Evolutionary conservation across 1,140 invertebrate genomes (phyloP).

Genomic region (Arctopsyche grandis): DNA sequence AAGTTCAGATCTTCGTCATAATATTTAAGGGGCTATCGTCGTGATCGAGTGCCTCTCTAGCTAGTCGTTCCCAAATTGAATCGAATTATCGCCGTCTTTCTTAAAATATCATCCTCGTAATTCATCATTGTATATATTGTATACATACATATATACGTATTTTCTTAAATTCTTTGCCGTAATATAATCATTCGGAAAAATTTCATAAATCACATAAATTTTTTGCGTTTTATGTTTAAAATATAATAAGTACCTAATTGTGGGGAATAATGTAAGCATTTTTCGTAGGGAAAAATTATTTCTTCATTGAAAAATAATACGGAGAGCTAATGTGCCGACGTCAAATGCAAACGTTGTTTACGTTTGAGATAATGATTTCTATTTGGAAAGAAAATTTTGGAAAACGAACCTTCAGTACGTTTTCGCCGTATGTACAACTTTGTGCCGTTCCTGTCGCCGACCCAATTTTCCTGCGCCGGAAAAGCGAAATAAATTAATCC

Average conservation of each 20-base stretch:
- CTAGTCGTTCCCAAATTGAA: not conserved
- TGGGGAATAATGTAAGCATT: not conserved
- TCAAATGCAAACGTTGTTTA: not conserved
- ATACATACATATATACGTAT: not conserved
- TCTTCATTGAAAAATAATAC: not conserved
- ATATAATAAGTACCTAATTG: not conserved
- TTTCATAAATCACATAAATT: not conserved
- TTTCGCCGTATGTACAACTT: constrained; percentile 10
- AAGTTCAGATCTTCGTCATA: not conserved
- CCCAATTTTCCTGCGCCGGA: constrained; percentile 5
- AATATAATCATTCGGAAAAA: not conserved
- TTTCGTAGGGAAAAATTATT: not conserved
- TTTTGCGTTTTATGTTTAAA: not conserved
- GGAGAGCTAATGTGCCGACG: not conserved
- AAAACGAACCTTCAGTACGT: not conserved
- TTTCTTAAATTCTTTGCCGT: not conserved
- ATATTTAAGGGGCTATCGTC: constrained; percentile 6
- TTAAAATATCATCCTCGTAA: not conserved
- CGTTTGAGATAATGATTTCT: not conserved
- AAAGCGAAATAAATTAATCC: constrained; percentile 26
- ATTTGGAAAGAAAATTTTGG: not conserved
- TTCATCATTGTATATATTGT: not conserved
- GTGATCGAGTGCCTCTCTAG: constrained; percentile 23
- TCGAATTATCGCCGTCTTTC: not conserved
- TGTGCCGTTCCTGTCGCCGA: not conserved